Evolutionary conservation across 2,888 invertebrate genomes (phyloP), one percentile per base, ranked within the genome.

Genomic region (Pristionchus entomophagus): DNA sequence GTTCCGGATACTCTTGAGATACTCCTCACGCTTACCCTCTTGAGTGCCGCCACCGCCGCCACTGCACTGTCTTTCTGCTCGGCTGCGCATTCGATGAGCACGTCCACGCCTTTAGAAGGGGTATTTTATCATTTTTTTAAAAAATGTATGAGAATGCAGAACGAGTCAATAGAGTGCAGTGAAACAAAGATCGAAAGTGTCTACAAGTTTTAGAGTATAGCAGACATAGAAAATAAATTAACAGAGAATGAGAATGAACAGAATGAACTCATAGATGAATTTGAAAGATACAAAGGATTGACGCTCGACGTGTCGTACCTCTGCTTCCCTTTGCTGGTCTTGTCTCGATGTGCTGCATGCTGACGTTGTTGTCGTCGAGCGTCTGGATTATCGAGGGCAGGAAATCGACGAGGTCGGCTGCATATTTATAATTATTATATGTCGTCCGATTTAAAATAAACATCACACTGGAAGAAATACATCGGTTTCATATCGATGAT

Each of bases 341-440:
- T 6, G 92, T 90, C 86, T 93, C 93, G 29, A 93, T 49, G 87
- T 93, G 92, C 12, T 87, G 65, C 32, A 93, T 84, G 22, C 81
- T 35, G 12, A 92, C 88, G 51, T 87, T 88, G n/a, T 89, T 87
- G 0, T 83, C 45, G 17, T 85, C 49, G 51, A 93, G 87, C 8
- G 87, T 86, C 5, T 88, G 84, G 29, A 93, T 73, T 35, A 91
- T 84, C 8, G 89, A 87, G 19, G 87, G 41, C 1, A 92, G 84
- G 49, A 92, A 90, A 32, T 83, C 86, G 6, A 90, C 78, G 49
- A 91, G 85, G 3, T 86, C 84, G 12, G 88, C 88, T 83, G 41
- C 45, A 45, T 45, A 45, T 5, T 14, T 56, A 56, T 22, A 22
- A 56, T 14, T 56, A 22, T 5, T 14, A 14, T 56, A n/a, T 22